These are phyloP conservation scores for Bembecia ichneumoniformis DNA, from an alignment of 2,888 invertebrate genomes.

Conservation along the genomic window DNA sequence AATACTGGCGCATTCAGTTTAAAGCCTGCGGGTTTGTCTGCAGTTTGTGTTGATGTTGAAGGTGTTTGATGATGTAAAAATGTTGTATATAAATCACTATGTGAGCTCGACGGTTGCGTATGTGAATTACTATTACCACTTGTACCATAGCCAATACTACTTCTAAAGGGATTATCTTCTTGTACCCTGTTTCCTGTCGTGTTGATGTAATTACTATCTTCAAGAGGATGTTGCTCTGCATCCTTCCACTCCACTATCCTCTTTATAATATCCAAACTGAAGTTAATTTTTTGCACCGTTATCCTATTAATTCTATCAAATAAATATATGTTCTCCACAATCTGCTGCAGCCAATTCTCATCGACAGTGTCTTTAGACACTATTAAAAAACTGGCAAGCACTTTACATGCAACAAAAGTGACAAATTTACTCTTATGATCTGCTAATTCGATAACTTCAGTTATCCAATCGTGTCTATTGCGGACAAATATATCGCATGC, in stretches of 20 bases:
- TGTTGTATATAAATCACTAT: conserved; percentile 20
- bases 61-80: conserved; percentile 46
- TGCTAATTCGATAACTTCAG: conserved; percentile 85
- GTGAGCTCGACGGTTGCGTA: conserved; percentile 36
- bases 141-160: conserved; percentile 41
- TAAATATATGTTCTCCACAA: conserved; percentile 79
- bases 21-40: conserved; percentile 32
- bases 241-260: conserved; percentile 93
- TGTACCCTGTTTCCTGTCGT: conserved; percentile 49
- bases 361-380: conserved; percentile 87
- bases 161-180: conserved; percentile 59
- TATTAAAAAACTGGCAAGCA: conserved; percentile 86
- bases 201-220: conserved; percentile 73
- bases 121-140: conserved; percentile 24
- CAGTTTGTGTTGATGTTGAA: conserved; percentile 41
- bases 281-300: conserved; percentile 83
- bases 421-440: conserved; percentile 85
- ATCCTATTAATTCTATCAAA: conserved; percentile 76
- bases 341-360: conserved; percentile 83
- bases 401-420: conserved; percentile 84
- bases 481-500: conserved; percentile 85
- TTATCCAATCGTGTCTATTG: conserved; percentile 87
- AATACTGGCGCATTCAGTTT: conserved; percentile 57
- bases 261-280: conserved; percentile 87
- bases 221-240: conserved; percentile 83